phyloP scores from a whole-genome alignment of 2,888 invertebrate genomes.

The Odontocolon sp. region DNA sequence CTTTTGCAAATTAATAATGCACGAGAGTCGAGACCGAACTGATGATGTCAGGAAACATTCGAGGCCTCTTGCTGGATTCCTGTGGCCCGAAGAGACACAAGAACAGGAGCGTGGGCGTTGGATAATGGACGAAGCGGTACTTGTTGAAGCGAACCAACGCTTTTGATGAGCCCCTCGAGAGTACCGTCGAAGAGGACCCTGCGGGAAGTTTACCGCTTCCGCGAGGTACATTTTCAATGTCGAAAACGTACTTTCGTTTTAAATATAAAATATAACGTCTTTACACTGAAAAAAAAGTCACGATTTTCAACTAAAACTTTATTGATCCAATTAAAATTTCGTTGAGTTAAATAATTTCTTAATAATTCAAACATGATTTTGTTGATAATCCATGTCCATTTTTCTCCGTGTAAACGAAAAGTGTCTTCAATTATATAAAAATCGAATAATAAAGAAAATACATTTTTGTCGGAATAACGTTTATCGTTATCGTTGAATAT shows the following conservation, averaged over 20 bases:
- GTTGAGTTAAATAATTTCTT: too few species aligned
- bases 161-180: background rate
- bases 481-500: too few species aligned
- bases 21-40: too few species aligned
- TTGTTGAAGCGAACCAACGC: background rate
- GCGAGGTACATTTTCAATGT: background rate
- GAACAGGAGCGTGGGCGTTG: conserved; percentile 34
- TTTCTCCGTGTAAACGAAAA: background rate
- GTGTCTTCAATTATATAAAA: background rate
- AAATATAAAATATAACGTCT: background rate
- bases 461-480: too few species aligned
- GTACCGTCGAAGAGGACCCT: background rate
- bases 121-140: conserved; percentile 38
- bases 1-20: too few species aligned
- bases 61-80: background rate
- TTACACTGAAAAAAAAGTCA: too few species aligned
- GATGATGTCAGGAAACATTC: background rate
- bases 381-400: too few species aligned
- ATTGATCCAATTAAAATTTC: too few species aligned
- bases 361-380: too few species aligned
- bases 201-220: background rate
- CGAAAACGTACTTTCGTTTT: background rate
- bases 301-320: too few species aligned
- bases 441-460: too few species aligned
- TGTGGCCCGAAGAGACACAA: conserved; percentile 14